phyloP scores from a whole-genome alignment of 2,113 vertebrate genomes.

The Epinephelus cyanopodus region DNA sequence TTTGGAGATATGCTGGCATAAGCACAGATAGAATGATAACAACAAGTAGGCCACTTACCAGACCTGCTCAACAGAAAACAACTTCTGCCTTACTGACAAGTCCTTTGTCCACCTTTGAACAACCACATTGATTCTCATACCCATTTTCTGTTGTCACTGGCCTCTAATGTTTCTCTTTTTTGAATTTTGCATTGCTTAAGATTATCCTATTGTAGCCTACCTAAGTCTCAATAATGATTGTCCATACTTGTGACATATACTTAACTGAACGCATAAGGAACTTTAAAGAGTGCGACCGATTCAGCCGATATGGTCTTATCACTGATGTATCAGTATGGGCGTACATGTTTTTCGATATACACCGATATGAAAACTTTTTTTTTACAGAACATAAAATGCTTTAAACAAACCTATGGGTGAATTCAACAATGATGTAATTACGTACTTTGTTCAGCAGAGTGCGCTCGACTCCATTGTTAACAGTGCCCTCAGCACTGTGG shows the following conservation, averaged over 20 bases:
- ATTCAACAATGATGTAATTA: no score
- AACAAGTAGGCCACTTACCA: not conserved
- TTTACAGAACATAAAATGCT: no score
- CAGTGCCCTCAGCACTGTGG: no score
- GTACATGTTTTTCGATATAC: no score
- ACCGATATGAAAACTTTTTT: no score
- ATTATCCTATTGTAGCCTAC: not conserved
- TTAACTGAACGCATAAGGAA: not conserved
- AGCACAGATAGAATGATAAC: not conserved
- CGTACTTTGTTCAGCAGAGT: no score
- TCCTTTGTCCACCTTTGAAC: not conserved
- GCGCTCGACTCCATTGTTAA: no score
- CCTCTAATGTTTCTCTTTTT: not conserved
- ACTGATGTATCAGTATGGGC: no score
- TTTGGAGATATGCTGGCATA: not conserved
- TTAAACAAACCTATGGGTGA: no score
- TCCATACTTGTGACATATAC: not conserved
- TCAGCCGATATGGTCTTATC: no score
- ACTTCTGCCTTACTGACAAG: not conserved
- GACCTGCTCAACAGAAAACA: not conserved
- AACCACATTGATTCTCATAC: no score
- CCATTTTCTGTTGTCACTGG: not conserved
- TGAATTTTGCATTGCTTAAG: not conserved
- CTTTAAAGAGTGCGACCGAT: not conserved
- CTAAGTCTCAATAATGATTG: not conserved